These are phyloP conservation scores for Fringilla coelebs DNA, from an alignment of 2,797 vertebrate genomes.

Conservation along the genomic window DNA sequence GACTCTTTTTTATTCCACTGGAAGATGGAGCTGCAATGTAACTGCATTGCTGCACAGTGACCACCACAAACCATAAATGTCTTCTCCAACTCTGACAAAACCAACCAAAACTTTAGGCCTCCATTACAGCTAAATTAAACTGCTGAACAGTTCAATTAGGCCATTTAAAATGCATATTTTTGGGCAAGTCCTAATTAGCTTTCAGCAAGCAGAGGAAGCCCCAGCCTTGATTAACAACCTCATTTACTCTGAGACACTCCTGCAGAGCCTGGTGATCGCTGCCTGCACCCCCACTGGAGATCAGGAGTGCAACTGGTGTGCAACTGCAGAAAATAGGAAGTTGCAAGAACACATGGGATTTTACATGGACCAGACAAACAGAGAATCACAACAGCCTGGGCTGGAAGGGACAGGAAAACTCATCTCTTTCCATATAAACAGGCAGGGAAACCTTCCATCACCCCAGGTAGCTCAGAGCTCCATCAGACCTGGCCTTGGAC, in stretches of 20 bases:
- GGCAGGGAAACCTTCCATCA: not conserved
- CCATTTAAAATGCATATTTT: not conserved
- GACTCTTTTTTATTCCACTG: not conserved
- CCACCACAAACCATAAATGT: not conserved
- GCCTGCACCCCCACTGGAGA: not conserved
- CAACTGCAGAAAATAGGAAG: not conserved
- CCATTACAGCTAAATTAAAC: not conserved
- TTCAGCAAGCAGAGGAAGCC: not conserved
- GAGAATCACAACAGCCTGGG: not conserved
- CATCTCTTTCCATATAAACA: not conserved
- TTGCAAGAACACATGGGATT: fast-evolving
- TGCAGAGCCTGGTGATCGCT: not conserved
- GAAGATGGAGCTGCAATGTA: not conserved
- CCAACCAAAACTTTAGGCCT: not conserved
- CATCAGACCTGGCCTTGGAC: not conserved
- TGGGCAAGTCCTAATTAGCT: not conserved
- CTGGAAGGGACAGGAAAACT: not conserved
- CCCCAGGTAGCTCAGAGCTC: not conserved
- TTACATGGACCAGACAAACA: not conserved
- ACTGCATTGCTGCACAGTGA: not conserved
- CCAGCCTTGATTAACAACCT: not conserved
- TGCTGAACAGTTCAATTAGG: not conserved
- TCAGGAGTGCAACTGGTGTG: not conserved
- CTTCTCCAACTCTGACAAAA: not conserved
- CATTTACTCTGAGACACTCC: not conserved